Evolutionary conservation across 2,113 vertebrate genomes (phyloP).

Genomic region (Clarias magur): DNA sequence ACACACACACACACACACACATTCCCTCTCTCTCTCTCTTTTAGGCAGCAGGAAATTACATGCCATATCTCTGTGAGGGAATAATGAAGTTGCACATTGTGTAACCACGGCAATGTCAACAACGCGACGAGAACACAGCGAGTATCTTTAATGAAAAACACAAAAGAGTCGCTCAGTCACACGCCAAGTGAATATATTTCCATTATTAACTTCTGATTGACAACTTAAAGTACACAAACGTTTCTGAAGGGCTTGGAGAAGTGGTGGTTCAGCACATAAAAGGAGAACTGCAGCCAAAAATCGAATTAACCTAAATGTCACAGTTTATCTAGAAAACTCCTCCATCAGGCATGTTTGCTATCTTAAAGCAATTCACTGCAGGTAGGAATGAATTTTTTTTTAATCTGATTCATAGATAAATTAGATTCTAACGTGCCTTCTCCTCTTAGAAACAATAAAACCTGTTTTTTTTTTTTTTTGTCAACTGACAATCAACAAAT

Average conservation of each 20-base stretch:
- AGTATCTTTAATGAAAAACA: constrained; percentile 38
- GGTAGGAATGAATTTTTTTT: neutral
- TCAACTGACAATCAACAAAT: neutral
- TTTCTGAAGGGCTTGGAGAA: neutral
- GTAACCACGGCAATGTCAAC: constrained; percentile 22
- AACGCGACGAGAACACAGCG: neutral
- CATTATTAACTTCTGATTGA: constrained; percentile 30
- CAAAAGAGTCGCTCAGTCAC: constrained; percentile 13
- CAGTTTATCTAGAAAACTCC: neutral
- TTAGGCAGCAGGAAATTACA: constrained; percentile 37
- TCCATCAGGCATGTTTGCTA: neutral
- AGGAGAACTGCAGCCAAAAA: neutral
- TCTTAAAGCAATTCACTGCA: neutral
- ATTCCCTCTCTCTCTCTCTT: constrained; percentile 18
- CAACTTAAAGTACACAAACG: constrained; percentile 17
- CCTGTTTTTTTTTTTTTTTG: neutral
- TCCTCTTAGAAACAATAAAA: too few relatives aligned
- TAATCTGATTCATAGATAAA: neutral
- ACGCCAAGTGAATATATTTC: constrained; percentile 13
- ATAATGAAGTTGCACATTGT: constrained; percentile 35
- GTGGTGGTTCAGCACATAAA: constrained; percentile 9
- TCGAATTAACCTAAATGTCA: constrained; percentile 19
- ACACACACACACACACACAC: constrained; percentile 27
- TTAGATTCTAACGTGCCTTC: neutral
- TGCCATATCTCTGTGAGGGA: constrained; percentile 10